Percentiles rank a stretch among this genome's conserved stretches.
These are phyloP conservation scores for Cardiocondyla obscurior DNA, from an alignment of 1,140 invertebrate genomes.

Conservation along the genomic window DNA sequence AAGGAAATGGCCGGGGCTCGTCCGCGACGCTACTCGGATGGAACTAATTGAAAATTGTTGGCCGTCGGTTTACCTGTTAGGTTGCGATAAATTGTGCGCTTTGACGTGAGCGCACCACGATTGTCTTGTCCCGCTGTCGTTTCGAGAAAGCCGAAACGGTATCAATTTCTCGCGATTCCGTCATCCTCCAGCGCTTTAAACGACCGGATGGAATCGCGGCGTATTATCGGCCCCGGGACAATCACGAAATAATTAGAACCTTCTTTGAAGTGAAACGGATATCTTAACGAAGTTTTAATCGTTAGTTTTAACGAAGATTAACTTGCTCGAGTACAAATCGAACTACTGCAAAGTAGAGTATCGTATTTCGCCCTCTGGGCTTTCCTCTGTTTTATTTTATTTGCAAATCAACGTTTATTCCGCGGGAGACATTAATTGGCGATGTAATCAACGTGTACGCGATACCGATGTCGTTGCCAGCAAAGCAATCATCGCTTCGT, in stretches of 20 bases:
- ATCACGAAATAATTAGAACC: background rate
- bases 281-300: background rate
- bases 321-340: background rate
- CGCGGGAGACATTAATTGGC: background rate
- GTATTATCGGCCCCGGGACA: background rate
- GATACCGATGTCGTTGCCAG: background rate
- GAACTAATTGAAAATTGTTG: constrained; percentile 57
- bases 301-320: background rate
- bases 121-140: constrained; percentile 21
- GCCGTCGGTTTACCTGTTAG: constrained; percentile 44
- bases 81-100: constrained; percentile 49
- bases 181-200: background rate
- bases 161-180: constrained; percentile 40
- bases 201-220: background rate
- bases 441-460: background rate
- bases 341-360: background rate
- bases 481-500: background rate
- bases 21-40: constrained; percentile 37
- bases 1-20: background rate
- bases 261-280: background rate
- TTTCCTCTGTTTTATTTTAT: background rate
- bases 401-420: background rate
- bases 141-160: constrained; percentile 33
- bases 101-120: constrained; percentile 15
- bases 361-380: background rate